Base-by-base conservation (phyloP, 1,140 invertebrate genomes). In the Colletes gigas region DNA sequence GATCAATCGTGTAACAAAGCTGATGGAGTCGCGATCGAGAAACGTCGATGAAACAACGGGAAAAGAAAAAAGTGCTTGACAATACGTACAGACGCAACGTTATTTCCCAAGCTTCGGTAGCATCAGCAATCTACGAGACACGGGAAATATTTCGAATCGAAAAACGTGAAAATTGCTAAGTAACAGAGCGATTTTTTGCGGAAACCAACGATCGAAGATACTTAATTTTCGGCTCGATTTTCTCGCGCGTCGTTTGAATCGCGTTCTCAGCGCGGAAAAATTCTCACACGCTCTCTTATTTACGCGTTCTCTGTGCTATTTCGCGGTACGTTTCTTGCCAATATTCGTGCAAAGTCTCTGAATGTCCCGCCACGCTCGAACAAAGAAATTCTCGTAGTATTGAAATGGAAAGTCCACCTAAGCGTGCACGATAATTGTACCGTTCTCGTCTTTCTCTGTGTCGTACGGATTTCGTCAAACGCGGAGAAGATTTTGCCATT, bases 341-440 rank as follows among this genome's bases (percentile, higher is more conserved):
- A 83, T 83, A 80, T 80, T 68, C 63, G n/a, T 17, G 21, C 44
- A 52, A 30, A 8, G 50, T 50, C 8, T 10, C 50, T 12, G 50
- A 63, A 14, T 67, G 7, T 70, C 71, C 68, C 44, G 54, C 80
- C 80, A 78, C 71, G 80, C 78, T 82, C 81, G 30, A 39, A 50
- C 50, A 62, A 52, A 68, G 69, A 59, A 78, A 70, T 72, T 72
- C 68, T 60, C 59, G 41, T 68, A 39, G 17, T 21, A 68, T 59
- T 63, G 21, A 67, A 39, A 67, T 66, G 19, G 21, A 65, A 54
- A 72, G 57, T 67, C 65, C 63, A 72, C 54, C 30, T 63, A 71
- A 71, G 14, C 44, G 44, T 19, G 63, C 39, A 19, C 76, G 41
- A 15, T 54, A 78, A 72, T 67, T 82, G 69, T 69, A 19, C 65